These are phyloP conservation scores for Strix aluco DNA, from an alignment of 2,113 vertebrate species.

Conservation along the genomic window DNA sequence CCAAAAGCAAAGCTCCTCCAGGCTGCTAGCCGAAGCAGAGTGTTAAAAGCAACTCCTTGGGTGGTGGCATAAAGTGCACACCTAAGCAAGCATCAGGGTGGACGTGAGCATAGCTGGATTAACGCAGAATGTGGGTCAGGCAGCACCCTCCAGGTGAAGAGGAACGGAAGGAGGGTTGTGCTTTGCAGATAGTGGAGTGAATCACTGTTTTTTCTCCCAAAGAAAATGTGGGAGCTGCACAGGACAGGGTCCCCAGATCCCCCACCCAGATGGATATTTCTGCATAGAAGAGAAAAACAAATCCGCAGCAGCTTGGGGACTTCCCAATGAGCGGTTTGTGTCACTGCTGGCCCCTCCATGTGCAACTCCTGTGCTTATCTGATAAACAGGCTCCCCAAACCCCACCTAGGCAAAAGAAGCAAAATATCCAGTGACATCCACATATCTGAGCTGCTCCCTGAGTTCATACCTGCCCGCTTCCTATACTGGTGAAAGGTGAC, in stretches of 20 bases:
- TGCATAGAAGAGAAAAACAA: not conserved
- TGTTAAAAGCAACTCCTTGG: not conserved
- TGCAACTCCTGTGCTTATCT: not conserved
- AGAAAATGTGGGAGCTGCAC: not conserved
- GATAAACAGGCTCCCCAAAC: not conserved
- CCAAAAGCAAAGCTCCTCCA: not conserved
- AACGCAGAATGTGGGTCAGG: not conserved
- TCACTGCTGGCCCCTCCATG: not conserved
- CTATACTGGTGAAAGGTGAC: not conserved
- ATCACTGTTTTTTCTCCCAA: not conserved
- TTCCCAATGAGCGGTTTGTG: rapidly evolving
- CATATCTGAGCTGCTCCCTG: not conserved
- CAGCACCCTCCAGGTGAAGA: not conserved
- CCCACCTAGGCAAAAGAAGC: not conserved
- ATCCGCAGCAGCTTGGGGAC: not conserved
- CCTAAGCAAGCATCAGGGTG: not conserved
- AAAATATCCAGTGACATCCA: not conserved
- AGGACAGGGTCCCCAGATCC: not conserved
- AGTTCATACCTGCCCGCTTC: not conserved
- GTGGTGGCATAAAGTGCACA: rapidly evolving
- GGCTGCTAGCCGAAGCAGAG: not conserved
- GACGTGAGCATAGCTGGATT: not conserved
- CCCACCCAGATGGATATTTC: not conserved
- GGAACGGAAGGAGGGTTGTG: not conserved
- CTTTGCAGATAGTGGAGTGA: not conserved